A percentile compares a stretch with the other conserved stretches of the same genome.
These are phyloP conservation scores for Cichladusa arquata DNA, from an alignment of 2,113 vertebrate genomes.

Conservation along the genomic window DNA sequence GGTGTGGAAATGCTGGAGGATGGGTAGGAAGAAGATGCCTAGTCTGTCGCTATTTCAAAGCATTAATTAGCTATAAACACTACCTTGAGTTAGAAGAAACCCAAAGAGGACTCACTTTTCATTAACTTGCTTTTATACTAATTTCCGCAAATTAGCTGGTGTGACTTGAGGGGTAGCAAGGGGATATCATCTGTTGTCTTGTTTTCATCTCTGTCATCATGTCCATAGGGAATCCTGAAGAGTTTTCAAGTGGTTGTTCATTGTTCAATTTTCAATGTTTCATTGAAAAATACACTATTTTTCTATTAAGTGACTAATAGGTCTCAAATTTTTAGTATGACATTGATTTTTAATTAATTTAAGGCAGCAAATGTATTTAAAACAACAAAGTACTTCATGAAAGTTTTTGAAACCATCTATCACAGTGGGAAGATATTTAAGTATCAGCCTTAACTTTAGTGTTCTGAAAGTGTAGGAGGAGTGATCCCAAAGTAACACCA, in stretches of 20 bases:
- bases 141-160: not conserved
- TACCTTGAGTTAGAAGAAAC: not conserved
- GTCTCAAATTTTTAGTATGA: not conserved
- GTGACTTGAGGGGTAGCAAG: not conserved
- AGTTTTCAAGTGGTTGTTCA: not conserved
- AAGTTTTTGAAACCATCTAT: not conserved
- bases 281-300: not conserved
- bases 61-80: not conserved
- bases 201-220: not conserved
- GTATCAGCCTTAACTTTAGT: not conserved
- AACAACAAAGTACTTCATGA: not conserved
- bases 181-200: not conserved
- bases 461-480: not conserved
- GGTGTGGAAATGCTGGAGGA: accelerated
- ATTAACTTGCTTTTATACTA: not conserved
- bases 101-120: not conserved
- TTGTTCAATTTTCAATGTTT: too few species aligned
- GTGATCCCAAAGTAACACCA: not conserved
- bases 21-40: not conserved
- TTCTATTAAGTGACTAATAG: not conserved
- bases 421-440: not conserved
- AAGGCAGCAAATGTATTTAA: not conserved
- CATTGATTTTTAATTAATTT: not conserved
- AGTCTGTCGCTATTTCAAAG: not conserved
- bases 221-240: not conserved